Conservation (phyloP, 2,888 invertebrate species). For the Crioceris asparagi region DNA sequence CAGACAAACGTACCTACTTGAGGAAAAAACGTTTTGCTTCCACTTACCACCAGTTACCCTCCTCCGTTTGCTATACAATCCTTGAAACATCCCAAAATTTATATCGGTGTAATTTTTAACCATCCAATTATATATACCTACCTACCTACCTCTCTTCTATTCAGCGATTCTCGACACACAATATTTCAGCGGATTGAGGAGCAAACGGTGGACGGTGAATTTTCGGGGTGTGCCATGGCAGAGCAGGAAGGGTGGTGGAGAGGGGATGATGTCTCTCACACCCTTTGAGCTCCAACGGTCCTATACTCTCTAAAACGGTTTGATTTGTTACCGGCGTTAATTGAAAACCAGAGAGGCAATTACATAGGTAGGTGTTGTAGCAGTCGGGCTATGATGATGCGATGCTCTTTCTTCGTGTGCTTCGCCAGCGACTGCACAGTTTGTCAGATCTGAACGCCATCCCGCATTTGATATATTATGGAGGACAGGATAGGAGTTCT, state of each 20-base stretch:
- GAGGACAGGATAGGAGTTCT: no score
- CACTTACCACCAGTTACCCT: no score
- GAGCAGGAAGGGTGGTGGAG: not conserved
- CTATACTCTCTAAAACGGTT: slow-evolving; percentile 37
- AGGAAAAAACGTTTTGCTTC: no score
- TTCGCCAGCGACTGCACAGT: not conserved
- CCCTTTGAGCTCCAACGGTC: no score
- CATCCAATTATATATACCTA: slow-evolving; percentile 1
- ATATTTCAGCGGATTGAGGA: slow-evolving; percentile 1
- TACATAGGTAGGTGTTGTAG: no score
- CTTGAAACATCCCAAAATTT: slow-evolving; percentile 1
- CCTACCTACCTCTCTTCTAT: no score
- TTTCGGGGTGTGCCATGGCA: no score
- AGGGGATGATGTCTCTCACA: slow-evolving; percentile 1
- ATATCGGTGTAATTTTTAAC: slow-evolving; percentile 3
- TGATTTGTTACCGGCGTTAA: slow-evolving; percentile 44
- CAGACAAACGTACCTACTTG: no score
- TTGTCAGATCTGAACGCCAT: no score
- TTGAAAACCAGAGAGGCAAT: slow-evolving; percentile 42
- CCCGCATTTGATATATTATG: no score
- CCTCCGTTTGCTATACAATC: no score
- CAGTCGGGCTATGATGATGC: slow-evolving; percentile 12
- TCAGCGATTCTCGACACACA: slow-evolving; percentile 2
- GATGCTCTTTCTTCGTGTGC: not conserved
- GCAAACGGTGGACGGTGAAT: not conserved